Evolutionary conservation across 2,797 vertebrate genomes (phyloP).

Genomic region (Schizopygopsis malacanthus): DNA sequence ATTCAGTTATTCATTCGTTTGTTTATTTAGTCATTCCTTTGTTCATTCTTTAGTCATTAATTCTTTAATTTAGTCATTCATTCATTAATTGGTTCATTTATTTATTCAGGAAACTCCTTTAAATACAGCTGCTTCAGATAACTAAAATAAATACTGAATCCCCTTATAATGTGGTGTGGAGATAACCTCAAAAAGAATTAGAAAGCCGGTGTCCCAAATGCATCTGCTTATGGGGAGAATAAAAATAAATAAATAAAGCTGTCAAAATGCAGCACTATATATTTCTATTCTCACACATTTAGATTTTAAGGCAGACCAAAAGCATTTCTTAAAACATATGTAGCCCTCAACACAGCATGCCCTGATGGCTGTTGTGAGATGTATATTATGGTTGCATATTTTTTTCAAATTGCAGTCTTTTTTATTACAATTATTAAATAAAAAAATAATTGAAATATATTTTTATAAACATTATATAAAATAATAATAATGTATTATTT

Average conservation of each 20-base stretch:
- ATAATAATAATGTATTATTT: too few relatives aligned
- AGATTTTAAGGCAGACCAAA: not conserved
- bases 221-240: not conserved
- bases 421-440: not conserved
- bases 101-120: not conserved
- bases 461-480: not conserved
- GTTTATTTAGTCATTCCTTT: too few relatives aligned
- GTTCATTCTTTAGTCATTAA: too few relatives aligned
- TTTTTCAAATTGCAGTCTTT: too few relatives aligned
- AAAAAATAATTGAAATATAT: not conserved
- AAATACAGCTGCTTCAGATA: constrained; percentile 26
- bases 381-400: too few relatives aligned
- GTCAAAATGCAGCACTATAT: not conserved
- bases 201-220: not conserved
- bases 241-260: not conserved
- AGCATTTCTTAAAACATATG: too few relatives aligned
- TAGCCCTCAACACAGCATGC: too few relatives aligned
- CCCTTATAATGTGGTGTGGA: constrained; percentile 22
- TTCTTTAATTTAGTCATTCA: too few relatives aligned
- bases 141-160: constrained; percentile 28
- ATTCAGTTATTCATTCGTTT: too few relatives aligned
- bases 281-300: not conserved
- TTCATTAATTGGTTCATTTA: too few relatives aligned
- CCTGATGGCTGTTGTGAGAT: too few relatives aligned
- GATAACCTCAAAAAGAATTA: constrained; percentile 6